Base-by-base conservation (phyloP, 2,113 vertebrate species). In the Sylvilagus bachmani region DNA sequence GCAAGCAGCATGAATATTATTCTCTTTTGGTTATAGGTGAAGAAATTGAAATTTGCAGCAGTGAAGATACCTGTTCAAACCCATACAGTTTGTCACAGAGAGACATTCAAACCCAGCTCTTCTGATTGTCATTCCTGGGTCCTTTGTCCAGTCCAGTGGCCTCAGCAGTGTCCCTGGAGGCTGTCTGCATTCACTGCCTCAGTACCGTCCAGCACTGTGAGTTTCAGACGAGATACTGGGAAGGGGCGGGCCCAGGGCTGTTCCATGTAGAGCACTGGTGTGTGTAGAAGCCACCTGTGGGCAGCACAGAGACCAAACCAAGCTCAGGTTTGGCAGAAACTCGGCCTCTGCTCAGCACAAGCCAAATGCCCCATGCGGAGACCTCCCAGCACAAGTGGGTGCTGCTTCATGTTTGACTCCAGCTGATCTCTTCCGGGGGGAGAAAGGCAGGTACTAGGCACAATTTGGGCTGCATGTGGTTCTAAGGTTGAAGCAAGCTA, bases 11-110 rank as follows among this genome's bases (percentile, higher is more conserved):
- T 55, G 25, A 19, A 31, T 71, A 49, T 31, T 53, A 21, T 51
- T 51, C 31, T 69, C 49, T 82, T 62, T 70, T 17, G 58, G n/a
- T 58, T 58, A 36, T 6, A 87, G 49, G 51, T 87, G 33, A 55
- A 58, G 86, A 92, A 33, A 79, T 14, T 71, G 81, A 80, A 94
- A 73, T 80, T 82, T 31, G 27, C 67, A 87, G 62, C 67, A 33
- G 61, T 44, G 38, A 69, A 77, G 78, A 92, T 25, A 44, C 71
- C 78, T 73, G 7, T 17, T 88, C 17, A n/a, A 62, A 22, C 36
- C n/a, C 84, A 86, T 62, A 62, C 14, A 64, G 62, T 24, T 19
- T 29, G 6, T 33, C 16, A 24, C n/a, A 29, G 69, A 86, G 33
- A 44, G 7, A 38, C 36, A 33, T 12, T 16, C 73, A 10, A 51